Base-by-base conservation (phyloP, 2,113 vertebrate genomes). In the Vombatus ursinus region DNA sequence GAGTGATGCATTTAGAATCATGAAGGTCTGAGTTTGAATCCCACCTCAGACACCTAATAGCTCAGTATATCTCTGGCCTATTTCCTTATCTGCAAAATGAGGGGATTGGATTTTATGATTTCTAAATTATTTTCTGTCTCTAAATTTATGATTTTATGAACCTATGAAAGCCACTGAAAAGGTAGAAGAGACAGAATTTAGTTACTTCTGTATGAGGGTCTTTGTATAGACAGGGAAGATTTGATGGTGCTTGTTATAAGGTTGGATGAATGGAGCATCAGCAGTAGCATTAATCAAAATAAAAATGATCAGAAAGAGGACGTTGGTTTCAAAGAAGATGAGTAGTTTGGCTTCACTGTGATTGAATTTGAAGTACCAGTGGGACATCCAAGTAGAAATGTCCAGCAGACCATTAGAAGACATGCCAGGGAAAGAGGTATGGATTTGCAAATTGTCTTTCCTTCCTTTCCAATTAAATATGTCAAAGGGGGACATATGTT, bases 401-500 rank as follows among this genome's bases (percentile, higher is more conserved):
- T 84, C 68, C 68, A 23, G 6, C 37, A 44, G 61, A 77, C 14
- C 31, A n/a, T 77, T 77, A n/a, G 19, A 23, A 84, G 68, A 84
- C 19, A 84, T 23, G n/a, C 19, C 68, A 84, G 68, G 68, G n/a
- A 84, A 44, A 44, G 68, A 84, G n/a, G 68, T n/a, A 44, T 44
- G 8, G 37, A 44, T 84, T 23, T 84, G n/a, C 68, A 84, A 84
- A 84, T 84, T 22, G 14, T 84, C 31, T 84, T 44, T 1, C 68
- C 7, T 84, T 84, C n/a, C 1, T 96, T 94, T 92, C 52, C 90
- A 92, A 50, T 50, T 57, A 90, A 89, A 92, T 3, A 52, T 89
- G 48, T 68, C 51, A 54, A 50, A 47, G 77, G 91, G 89, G 68
- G 90, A 89, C 91, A 57, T 47, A 0, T 91, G 22, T 0, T 51